Evolutionary conservation across 2,113 vertebrate species (phyloP).

Genomic region (Psammodynastes pulverulentus): DNA sequence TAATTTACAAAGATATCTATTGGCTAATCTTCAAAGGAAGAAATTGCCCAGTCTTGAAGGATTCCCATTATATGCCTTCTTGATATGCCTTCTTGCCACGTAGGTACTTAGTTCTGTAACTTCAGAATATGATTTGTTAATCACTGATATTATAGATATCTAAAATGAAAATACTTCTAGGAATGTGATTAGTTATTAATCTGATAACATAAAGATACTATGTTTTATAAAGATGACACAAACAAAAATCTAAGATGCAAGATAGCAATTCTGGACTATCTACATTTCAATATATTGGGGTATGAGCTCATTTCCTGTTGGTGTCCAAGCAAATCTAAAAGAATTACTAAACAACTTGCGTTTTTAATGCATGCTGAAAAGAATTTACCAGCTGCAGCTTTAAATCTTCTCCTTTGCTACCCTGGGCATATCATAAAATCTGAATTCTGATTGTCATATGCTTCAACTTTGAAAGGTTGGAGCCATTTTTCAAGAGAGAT

Average conservation of each 20-base stretch:
- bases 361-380: not conserved
- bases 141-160: not conserved
- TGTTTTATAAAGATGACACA: not conserved
- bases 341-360: not conserved
- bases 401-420: not conserved
- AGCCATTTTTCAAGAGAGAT: constrained; percentile 31
- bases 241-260: not conserved
- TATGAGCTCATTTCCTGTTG: constrained; percentile 1
- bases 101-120: not conserved
- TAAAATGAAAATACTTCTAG: not conserved
- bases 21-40: not conserved
- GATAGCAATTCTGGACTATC: not conserved
- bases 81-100: not conserved
- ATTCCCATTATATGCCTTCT: not conserved
- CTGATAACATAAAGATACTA: not conserved
- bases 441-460: not conserved
- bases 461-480: not conserved
- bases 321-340: not conserved
- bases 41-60: not conserved
- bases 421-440: not conserved
- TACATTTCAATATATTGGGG: not conserved
- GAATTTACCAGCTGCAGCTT: not conserved
- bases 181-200: not conserved
- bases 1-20: not conserved
- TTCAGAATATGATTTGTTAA: not conserved